These are phyloP conservation scores for Lacerta viridis DNA, from an alignment of 2,797 vertebrate genomes.

Conservation along the genomic window DNA sequence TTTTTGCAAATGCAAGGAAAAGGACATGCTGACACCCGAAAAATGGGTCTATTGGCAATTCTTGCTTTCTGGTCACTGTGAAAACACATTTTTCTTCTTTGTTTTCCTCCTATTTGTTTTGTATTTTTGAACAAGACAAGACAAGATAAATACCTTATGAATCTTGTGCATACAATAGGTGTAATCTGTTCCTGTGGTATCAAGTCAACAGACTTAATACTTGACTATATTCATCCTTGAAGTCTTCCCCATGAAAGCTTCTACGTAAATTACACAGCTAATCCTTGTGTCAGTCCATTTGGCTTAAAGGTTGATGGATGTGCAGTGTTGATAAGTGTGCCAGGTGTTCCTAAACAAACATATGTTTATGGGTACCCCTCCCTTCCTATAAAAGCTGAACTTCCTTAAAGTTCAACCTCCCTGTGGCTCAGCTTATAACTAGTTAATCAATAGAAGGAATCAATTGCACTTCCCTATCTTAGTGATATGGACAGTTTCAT, in stretches of 20 bases:
- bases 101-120: not conserved
- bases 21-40: constrained; percentile 45
- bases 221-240: constrained; percentile 53
- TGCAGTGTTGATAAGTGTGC: constrained; percentile 47
- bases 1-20: constrained; percentile 56
- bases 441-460: constrained; percentile 7
- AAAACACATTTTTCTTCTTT: constrained; percentile 19
- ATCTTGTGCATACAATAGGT: constrained; percentile 8
- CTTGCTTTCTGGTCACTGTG: not conserved
- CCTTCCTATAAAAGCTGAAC: constrained; percentile 31
- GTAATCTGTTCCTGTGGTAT: constrained; percentile 33
- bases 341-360: constrained; percentile 69
- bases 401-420: constrained; percentile 49
- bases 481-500: not conserved
- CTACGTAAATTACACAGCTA: constrained; percentile 70
- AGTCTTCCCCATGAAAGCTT: constrained; percentile 68
- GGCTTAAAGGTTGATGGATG: constrained; percentile 72
- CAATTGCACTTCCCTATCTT: constrained; percentile 5
- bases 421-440: not conserved
- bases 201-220: not conserved
- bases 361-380: constrained; percentile 25
- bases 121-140: constrained; percentile 48
- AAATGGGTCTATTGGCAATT: constrained; percentile 44
- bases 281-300: constrained; percentile 63
- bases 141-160: constrained; percentile 31